Evolutionary conservation across 2,888 invertebrate species (phyloP).

Genomic region (Microdon myrmicae): DNA sequence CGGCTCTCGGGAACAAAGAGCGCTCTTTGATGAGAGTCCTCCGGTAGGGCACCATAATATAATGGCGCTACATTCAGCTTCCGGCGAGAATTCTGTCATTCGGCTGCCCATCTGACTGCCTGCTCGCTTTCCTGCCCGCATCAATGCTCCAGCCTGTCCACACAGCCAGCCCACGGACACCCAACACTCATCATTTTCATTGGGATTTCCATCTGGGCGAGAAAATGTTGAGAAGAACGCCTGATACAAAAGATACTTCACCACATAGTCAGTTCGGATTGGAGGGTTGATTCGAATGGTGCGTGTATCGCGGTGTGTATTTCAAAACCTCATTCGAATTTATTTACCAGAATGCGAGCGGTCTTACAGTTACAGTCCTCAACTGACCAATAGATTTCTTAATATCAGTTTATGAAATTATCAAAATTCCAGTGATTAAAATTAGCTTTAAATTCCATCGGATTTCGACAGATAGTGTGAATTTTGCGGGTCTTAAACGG

Average conservation of each 20-base stretch:
- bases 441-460: too few species aligned
- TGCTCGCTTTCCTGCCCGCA: too few species aligned
- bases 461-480: too few species aligned
- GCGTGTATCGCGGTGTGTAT: too few species aligned
- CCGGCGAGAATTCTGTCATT: constrained; percentile 45
- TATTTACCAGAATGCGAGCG: too few species aligned
- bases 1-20: constrained; percentile 26
- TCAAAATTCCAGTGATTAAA: too few species aligned
- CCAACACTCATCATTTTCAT: constrained; percentile 32
- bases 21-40: constrained; percentile 15
- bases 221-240: constrained; percentile 48
- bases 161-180: constrained; percentile 18
- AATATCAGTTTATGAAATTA: too few species aligned
- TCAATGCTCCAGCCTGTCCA: too few species aligned
- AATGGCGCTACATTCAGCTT: constrained; percentile 39
- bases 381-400: too few species aligned
- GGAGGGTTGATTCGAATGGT: constrained; percentile 47
- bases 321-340: too few species aligned
- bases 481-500: constrained; percentile 6
- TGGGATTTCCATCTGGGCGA: constrained; percentile 48
- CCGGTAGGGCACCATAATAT: constrained; percentile 35
- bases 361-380: too few species aligned
- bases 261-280: constrained; percentile 43
- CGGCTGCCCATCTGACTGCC: constrained; percentile 39
- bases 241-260: constrained; percentile 47